These are phyloP conservation scores for Knipowitschia caucasica DNA, from an alignment of 2,797 vertebrate genomes.

Conservation along the genomic window DNA sequence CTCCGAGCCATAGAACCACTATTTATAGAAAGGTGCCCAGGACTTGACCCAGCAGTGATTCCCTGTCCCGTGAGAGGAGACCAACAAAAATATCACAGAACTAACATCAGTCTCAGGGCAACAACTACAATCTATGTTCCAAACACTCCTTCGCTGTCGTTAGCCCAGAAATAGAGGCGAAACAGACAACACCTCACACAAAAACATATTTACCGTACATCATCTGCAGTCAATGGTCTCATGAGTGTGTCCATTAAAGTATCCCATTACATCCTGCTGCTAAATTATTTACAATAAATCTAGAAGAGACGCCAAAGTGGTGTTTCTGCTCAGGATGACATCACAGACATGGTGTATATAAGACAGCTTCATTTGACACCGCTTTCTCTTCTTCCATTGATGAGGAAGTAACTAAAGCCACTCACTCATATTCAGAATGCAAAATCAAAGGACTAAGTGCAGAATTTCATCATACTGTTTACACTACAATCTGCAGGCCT, in stretches of 20 bases:
- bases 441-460: no score
- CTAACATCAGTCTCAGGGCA: not conserved
- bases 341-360: slow-evolving; percentile 28
- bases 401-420: no score
- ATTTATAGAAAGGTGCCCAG: slow-evolving; percentile 60
- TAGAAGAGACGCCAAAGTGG: slow-evolving; percentile 31
- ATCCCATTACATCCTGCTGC: slow-evolving; percentile 48
- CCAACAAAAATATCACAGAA: slow-evolving; percentile 5
- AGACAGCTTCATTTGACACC: slow-evolving; percentile 9
- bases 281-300: slow-evolving; percentile 62
- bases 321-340: slow-evolving; percentile 40
- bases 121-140: not conserved
- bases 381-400: not conserved
- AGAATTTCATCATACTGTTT: no score
- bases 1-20: slow-evolving; percentile 40
- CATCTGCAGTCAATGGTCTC: slow-evolving; percentile 28
- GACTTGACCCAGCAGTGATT: slow-evolving; percentile 48
- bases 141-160: not conserved
- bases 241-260: slow-evolving; percentile 42
- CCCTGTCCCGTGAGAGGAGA: slow-evolving; percentile 45
- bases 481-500: no score
- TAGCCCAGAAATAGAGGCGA: not conserved
- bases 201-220: slow-evolving; percentile 17
- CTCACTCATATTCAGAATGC: no score
- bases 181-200: not conserved